These are phyloP conservation scores for Clepsis dumicolana DNA, from an alignment of 2,888 invertebrate genomes.

Conservation along the genomic window DNA sequence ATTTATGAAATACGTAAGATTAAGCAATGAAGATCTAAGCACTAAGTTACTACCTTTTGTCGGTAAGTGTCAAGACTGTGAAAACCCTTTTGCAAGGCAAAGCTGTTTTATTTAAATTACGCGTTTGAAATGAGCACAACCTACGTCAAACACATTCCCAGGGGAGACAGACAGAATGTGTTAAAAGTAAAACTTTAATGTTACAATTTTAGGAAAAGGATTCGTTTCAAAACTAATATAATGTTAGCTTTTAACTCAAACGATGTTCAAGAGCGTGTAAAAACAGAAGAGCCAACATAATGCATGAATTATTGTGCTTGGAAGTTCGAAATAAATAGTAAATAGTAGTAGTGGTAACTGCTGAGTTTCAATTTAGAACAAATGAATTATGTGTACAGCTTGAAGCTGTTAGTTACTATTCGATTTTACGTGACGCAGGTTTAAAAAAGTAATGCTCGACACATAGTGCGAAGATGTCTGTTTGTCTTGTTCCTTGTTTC, in stretches of 20 bases:
- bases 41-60: background rate
- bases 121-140: constrained; percentile 22
- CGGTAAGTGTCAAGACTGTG: constrained; percentile 1
- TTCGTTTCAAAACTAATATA: background rate
- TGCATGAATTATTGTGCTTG: no score
- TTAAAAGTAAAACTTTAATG: constrained; percentile 19
- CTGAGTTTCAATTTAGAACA: no score
- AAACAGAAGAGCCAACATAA: background rate
- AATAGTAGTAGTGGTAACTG: no score
- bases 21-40: no score
- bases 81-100: background rate
- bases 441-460: no score
- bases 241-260: constrained; percentile 1
- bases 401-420: no score
- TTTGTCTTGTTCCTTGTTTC: no score
- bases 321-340: background rate
- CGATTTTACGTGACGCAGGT: no score
- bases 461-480: no score
- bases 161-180: constrained; percentile 8
- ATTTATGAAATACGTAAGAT: background rate
- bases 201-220: background rate
- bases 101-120: constrained; percentile 27
- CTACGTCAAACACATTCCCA: constrained; percentile 11
- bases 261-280: background rate
- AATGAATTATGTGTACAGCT: no score